phyloP scores from a whole-genome alignment of 2,113 vertebrate genomes.

The Todiramphus saurophagus region DNA sequence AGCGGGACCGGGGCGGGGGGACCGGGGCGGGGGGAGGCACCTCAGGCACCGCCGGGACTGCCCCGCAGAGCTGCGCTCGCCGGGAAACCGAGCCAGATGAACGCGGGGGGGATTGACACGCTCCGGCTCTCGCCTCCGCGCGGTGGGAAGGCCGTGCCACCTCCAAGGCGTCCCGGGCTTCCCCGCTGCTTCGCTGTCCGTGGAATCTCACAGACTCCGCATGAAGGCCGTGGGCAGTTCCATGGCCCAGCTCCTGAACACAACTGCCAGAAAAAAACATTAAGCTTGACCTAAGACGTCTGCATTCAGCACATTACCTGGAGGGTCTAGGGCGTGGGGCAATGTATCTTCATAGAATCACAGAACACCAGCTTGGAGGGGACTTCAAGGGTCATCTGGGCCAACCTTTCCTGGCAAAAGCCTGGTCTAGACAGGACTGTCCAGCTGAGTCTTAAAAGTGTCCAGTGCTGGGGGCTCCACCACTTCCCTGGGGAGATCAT shows the following conservation, averaged over 20 bases:
- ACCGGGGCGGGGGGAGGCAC: no score
- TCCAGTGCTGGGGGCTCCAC: not conserved
- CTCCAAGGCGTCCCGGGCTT: not conserved
- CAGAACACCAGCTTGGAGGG: not conserved
- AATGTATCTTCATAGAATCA: not conserved
- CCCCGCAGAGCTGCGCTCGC: not conserved
- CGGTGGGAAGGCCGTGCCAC: not conserved
- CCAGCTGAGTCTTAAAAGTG: not conserved
- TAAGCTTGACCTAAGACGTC: not conserved
- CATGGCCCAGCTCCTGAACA: not conserved
- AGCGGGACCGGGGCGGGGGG: no score
- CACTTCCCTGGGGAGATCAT: not conserved
- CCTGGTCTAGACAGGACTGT: not conserved
- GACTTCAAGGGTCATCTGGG: not conserved
- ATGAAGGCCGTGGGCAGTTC: not conserved
- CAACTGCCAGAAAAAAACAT: not conserved
- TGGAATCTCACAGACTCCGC: not conserved
- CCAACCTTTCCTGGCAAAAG: not conserved
- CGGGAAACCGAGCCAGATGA: accelerated
- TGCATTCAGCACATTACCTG: not conserved
- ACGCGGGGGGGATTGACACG: not conserved
- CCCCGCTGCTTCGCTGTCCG: not conserved
- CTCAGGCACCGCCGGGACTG: not conserved
- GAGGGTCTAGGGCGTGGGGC: not conserved
- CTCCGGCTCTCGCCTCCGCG: not conserved